These are phyloP conservation scores for Oxygymnocypris stewartii DNA, from an alignment of 2,113 vertebrate genomes.

Conservation along the genomic window DNA sequence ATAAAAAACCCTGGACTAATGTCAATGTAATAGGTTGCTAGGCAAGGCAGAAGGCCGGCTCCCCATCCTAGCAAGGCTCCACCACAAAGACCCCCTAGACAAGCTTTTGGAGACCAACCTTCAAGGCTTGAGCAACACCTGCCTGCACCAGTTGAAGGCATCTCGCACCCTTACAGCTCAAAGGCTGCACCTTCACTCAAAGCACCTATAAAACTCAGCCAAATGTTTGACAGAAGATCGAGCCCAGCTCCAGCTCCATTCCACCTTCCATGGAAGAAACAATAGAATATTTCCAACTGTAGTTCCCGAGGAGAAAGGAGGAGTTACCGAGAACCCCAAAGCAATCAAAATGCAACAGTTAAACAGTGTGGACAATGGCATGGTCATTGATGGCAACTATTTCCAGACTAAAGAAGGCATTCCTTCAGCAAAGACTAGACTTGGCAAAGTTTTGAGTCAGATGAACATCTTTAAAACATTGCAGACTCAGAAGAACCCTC, in stretches of 20 bases:
- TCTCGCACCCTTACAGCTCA: conserved; percentile 14
- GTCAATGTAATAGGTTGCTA: conserved; percentile 73
- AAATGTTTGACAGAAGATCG: conserved; percentile 57
- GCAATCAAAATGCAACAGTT: conserved; percentile 61
- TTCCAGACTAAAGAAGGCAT: conserved; percentile 76
- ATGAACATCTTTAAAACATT: conserved; percentile 74
- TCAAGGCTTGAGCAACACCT: conserved; percentile 38
- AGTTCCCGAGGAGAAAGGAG: conserved; percentile 67
- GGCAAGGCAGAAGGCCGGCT: conserved; percentile 52
- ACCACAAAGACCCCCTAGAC: conserved; percentile 60
- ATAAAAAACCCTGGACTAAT: conserved; percentile 14
- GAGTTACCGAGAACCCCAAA: conserved; percentile 71
- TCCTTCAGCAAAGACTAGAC: conserved; percentile 69
- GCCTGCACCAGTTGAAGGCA: conserved; percentile 17
- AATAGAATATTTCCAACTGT: conserved; percentile 82
- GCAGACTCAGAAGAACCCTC: conserved; percentile 60
- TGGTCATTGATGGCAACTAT: conserved; percentile 78
- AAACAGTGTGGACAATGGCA: conserved; percentile 60
- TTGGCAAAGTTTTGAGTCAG: conserved; percentile 72
- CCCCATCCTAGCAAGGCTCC: conserved; percentile 63
- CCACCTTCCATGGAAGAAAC: conserved; percentile 82
- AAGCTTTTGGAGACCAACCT: conserved; percentile 63
- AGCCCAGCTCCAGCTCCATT: conserved; percentile 64
- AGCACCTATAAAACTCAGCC: conserved; percentile 70
- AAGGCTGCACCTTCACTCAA: conserved; percentile 67